phyloP scores from a whole-genome alignment of 2,797 vertebrate species.

The Acrossocheilus fasciatus region DNA sequence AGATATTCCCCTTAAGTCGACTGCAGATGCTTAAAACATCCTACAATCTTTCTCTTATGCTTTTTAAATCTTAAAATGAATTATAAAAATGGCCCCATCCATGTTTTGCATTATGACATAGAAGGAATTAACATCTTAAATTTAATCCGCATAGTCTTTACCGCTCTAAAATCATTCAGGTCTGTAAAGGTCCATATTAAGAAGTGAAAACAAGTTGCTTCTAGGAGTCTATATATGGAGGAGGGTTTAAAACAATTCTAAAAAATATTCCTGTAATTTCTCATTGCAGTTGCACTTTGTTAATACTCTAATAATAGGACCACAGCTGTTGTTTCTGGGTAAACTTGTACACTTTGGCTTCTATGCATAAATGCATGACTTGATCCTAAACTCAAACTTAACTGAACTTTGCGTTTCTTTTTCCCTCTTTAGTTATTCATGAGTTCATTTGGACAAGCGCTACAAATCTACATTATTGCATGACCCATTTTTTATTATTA shows the following conservation, averaged over 20 bases:
- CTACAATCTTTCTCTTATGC: neutral
- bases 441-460: constrained; percentile 1
- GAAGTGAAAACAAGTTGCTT: neutral
- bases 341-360: constrained; percentile 4
- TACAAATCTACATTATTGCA: constrained; percentile 33
- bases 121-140: neutral
- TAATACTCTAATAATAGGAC: neutral
- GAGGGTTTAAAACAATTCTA: neutral
- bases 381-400: constrained; percentile 10
- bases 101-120: neutral
- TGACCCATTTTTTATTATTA: constrained; percentile 6
- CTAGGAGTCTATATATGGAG: neutral
- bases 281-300: neutral
- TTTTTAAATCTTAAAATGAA: neutral
- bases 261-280: neutral
- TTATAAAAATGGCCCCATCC: neutral
- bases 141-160: neutral
- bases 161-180: neutral
- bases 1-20: neutral
- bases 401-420: constrained; percentile 17
- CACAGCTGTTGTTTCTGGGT: neutral
- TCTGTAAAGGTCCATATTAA: neutral
- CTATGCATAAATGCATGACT: constrained; percentile 31
- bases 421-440: constrained; percentile 12
- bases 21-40: neutral